A percentile compares a stretch with the other conserved stretches of the same genome.
Evolutionary conservation across 2,113 vertebrate genomes (phyloP).

Genomic region (Saccopteryx leptura): DNA sequence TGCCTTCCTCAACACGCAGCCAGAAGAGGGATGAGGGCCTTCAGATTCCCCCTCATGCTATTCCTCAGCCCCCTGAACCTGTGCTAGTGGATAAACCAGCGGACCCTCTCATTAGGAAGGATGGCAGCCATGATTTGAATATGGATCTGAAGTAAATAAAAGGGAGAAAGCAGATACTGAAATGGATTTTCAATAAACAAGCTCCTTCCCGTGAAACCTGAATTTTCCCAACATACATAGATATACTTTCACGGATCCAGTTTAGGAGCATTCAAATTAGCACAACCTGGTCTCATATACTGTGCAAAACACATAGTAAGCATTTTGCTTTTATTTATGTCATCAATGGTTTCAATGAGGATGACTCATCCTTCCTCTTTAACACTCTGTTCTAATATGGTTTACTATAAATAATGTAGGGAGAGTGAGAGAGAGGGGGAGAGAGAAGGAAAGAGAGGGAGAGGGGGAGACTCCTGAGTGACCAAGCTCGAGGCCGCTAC

Average conservation of each 20-base stretch:
- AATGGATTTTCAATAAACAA: constrained; percentile 26
- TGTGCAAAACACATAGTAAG: constrained; percentile 85
- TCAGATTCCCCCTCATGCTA: rapidly evolving
- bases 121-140: neutral
- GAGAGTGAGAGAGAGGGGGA: constrained; percentile 38
- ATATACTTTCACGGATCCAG: constrained; percentile 62
- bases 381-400: constrained; percentile 84
- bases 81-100: neutral
- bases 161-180: neutral
- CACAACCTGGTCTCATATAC: constrained; percentile 86
- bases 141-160: neutral
- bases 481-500: neutral
- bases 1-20: neutral
- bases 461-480: neutral
- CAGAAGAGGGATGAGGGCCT: neutral
- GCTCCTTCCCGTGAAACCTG: constrained; percentile 16
- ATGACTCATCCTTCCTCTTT: constrained; percentile 89
- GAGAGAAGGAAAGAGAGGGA: constrained; percentile 51
- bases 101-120: neutral
- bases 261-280: constrained; percentile 76
- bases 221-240: constrained; percentile 57
- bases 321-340: constrained; percentile 86
- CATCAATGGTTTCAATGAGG: constrained; percentile 85
- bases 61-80: neutral
- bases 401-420: constrained; percentile 88